Evolutionary conservation across 2,113 vertebrate genomes (phyloP), one percentile per base, ranked within the genome.

Genomic region (Indicator indicator): DNA sequence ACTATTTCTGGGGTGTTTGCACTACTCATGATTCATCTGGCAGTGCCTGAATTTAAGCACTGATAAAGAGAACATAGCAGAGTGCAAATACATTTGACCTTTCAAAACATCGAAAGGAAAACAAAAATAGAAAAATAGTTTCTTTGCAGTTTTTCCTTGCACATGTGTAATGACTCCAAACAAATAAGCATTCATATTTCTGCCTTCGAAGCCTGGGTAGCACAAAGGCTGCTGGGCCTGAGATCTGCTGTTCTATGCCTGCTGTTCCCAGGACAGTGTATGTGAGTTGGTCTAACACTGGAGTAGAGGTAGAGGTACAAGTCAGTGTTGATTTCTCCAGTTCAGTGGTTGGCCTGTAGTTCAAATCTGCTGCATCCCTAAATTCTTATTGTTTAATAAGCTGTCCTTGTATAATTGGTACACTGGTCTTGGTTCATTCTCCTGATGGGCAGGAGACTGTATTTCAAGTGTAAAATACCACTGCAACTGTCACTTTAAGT

Each of bases 41-140:
- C 62, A 71, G 30, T 16, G 64, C 73, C 64, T 24, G 58, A 70
- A 58, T 94, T 88, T 81, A 89, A 93, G 80, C 63, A 58, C 77
- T 93, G 89, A 87, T 96, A 95, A 84, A 89, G 52, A 80, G 73
- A 95, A 87, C 38, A 21, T 38, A 86, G 59, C 20, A 67, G 70
- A 93, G 88, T 82, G 85, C 78, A 94, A 92, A 90, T 73, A 64
- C 15, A 27, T 83, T 90, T 92, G 94, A 89, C 94, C 91, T 95
- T 95, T 94, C 44, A 15, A 92, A 89, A 84, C 42, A 79, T 0
- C 56, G 67, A 48, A 58, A 91, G 87, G 63, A 85, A 95, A 95
- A 79, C 54, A 92, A 90, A 86, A 92, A 88, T 65, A 62, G 80
- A 62, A 75, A 71, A 92, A 24, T 16, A 82, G 83, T 70, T 94